Percentiles rank a stretch among this genome's conserved stretches.
Conservation (phyloP, 2,113 vertebrate genomes). For the Coturnix japonica region DNA sequence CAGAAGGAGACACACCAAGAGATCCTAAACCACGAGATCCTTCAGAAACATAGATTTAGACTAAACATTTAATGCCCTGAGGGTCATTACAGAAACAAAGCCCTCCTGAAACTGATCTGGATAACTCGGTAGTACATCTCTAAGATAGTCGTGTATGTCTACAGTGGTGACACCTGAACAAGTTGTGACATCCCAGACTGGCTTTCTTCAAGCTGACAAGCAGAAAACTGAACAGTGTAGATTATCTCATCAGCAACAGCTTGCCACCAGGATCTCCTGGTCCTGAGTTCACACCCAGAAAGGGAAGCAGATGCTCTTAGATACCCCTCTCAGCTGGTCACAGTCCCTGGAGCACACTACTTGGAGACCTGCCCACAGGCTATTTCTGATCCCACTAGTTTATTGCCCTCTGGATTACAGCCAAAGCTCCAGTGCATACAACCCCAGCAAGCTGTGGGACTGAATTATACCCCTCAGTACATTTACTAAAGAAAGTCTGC, state of each 20-base stretch:
- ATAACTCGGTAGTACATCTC: background rate
- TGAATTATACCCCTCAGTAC: background rate
- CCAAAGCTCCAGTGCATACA: background rate
- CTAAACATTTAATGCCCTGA: background rate
- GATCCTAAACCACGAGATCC: too few relatives aligned
- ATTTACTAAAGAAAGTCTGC: background rate
- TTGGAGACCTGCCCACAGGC: background rate
- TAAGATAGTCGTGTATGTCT: background rate
- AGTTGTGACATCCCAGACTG: background rate
- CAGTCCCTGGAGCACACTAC: background rate
- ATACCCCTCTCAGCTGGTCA: background rate
- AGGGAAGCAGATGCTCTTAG: background rate
- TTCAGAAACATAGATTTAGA: background rate
- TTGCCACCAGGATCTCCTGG: background rate
- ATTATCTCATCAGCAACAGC: fast-evolving
- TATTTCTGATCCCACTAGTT: background rate
- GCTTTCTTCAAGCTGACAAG: background rate
- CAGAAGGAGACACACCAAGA: background rate
- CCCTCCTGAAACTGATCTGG: background rate
- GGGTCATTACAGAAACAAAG: background rate
- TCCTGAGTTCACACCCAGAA: background rate
- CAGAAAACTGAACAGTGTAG: background rate
- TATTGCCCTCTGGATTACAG: background rate
- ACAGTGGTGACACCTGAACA: background rate
- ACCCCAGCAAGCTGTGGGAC: background rate